Base-by-base conservation (phyloP, 2,888 invertebrate species). In the Ceriagrion tenellum region DNA sequence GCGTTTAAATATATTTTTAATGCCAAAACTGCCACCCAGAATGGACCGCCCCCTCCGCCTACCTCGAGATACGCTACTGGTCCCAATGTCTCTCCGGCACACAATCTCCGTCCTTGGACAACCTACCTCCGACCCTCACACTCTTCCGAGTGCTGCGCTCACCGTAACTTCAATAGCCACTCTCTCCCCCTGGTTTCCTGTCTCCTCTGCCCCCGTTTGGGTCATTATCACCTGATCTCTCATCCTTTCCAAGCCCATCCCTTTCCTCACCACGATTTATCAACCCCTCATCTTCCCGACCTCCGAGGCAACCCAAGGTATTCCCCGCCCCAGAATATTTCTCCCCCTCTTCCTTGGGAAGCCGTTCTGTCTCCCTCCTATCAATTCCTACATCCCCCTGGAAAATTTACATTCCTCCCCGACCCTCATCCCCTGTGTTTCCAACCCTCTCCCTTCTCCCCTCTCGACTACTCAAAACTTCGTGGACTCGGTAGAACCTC, bases 371-470 rank as follows among this genome's bases (percentile, higher is more conserved):
- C 8, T 47, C 47, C 47, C 8, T 47, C 47, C 47, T 47, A 47
- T 8, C 47, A 4, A 40, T 23, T 30, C 26, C 30, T 40, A n/a
- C 35, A 35, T 56, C 13, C n/a, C 40, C 59, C 63, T 20, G 56
- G 35, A 59, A 47, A 47, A 91, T 63, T 40, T 91, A 91, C 40
- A 91, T 91, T 63, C 91, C 30, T 91, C 63, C 56, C 35, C 20
- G 10, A 35, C 30, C 93, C 59, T 23, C 47, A 20, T 47, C 47
- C 30, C 90, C n/a, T 16, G 2, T 30, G 20, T 69, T 13, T 69
- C 26, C n/a, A n/a, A 18, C 56, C 23, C 69, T 56, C 16, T 6
- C 59, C 35, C 47, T 16, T 56, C 30, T 6, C 90, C 26, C 30
- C 55, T 8, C 89, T 35, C 81, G n/a, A 10, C 13, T 35, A 20